A percentile compares a stretch with the other conserved stretches of the same genome.
Evolutionary conservation across 2,113 vertebrate species (phyloP).

Genomic region (Phocoena phocoena): DNA sequence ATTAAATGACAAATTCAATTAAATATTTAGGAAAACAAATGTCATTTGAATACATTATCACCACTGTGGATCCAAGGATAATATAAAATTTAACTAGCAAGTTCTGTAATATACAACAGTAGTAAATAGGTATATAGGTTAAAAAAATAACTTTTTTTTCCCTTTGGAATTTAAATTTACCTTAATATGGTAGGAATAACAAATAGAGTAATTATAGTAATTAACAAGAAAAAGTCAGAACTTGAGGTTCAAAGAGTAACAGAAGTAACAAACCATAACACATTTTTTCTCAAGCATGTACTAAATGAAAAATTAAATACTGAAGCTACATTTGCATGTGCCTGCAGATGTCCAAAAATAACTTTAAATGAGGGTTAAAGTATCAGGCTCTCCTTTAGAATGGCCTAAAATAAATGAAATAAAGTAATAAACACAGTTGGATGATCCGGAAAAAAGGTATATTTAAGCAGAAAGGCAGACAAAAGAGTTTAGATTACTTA

Average conservation of each 20-base stretch:
- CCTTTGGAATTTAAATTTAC: conserved; percentile 30
- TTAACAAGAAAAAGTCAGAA: conserved; percentile 3
- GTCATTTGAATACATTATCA: conserved; percentile 53
- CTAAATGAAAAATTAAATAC: conserved; percentile 46
- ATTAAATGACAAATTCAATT: conserved; percentile 58
- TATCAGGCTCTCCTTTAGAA: neutral
- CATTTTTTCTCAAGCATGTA: neutral
- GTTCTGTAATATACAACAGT: neutral
- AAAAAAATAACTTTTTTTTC: neutral
- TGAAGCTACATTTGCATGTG: conserved; percentile 42
- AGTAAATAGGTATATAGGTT: neutral
- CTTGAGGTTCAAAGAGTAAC: neutral
- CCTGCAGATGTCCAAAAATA: conserved; percentile 4
- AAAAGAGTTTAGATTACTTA: neutral
- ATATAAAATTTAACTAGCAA: conserved; percentile 46
- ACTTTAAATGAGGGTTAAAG: neutral
- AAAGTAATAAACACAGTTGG: neutral
- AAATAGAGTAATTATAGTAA: neutral
- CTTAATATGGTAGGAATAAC: neutral
- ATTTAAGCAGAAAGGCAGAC: neutral
- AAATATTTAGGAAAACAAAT: conserved; percentile 69
- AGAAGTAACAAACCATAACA: neutral
- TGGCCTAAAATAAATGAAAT: conserved; percentile 49
- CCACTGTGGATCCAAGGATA: neutral
- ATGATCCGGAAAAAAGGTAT: neutral